phyloP scores from a whole-genome alignment of 2,113 vertebrate genomes.

The Podilymbus podiceps region DNA sequence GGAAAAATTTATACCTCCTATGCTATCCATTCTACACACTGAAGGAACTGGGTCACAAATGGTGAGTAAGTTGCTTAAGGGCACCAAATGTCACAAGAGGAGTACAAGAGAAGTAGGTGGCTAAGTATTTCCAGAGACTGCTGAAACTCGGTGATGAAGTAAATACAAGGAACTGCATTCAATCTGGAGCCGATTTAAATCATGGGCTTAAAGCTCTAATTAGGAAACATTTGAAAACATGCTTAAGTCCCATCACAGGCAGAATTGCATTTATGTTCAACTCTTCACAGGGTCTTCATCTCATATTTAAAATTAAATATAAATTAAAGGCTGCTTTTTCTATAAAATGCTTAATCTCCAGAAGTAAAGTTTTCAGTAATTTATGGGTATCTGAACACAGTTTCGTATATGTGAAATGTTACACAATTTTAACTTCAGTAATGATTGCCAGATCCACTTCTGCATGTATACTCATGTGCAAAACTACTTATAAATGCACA shows the following conservation, averaged over 20 bases:
- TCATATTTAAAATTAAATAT: background rate
- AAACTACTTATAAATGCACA: background rate
- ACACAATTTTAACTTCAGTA: background rate
- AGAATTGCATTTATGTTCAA: background rate
- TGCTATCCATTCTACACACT: background rate
- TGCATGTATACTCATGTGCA: background rate
- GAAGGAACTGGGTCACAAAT: background rate
- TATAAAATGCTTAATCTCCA: background rate
- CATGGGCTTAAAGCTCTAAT: background rate
- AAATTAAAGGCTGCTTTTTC: background rate
- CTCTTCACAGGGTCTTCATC: background rate
- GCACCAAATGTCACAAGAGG: background rate
- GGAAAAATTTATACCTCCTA: background rate
- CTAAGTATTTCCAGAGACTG: background rate
- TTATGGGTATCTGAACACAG: background rate
- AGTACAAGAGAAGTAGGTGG: background rate
- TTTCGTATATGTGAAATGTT: accelerated
- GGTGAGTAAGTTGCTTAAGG: background rate
- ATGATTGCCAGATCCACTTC: background rate
- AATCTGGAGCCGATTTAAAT: background rate
- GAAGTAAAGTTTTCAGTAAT: background rate
- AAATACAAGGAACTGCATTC: background rate
- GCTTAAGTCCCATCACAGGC: background rate
- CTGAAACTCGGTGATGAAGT: background rate
- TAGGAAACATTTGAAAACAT: background rate